A percentile compares a stretch with the other conserved stretches of the same genome.
Conservation (phyloP, 2,888 invertebrate species). For the Andrena bucephala region DNA sequence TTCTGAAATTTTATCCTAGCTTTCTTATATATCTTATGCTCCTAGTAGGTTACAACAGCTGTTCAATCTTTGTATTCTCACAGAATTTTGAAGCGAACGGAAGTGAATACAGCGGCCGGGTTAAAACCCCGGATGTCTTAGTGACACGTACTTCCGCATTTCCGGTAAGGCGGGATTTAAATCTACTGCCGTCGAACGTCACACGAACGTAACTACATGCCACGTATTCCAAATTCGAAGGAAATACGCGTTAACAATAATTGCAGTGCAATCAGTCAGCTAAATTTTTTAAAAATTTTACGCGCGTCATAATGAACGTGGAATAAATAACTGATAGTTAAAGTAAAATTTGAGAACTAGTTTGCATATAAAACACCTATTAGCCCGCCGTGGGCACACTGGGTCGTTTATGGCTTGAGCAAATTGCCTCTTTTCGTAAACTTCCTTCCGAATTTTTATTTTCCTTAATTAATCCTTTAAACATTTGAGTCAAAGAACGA, state of each 20-base stretch:
- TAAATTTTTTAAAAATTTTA: no score
- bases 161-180: conserved; percentile 37
- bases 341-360: no score
- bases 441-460: no score
- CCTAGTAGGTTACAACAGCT: conserved; percentile 65
- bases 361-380: no score
- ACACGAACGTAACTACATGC: conserved; percentile 4
- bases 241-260: not conserved
- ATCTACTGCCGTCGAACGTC: not conserved
- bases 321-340: no score
- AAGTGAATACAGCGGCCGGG: conserved; percentile 11
- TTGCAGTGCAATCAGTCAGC: not conserved
- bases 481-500: no score
- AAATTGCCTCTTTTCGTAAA: no score
- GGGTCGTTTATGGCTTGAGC: no score
- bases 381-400: no score
- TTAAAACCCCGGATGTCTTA: conserved; percentile 58
- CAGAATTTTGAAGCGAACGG: not conserved
- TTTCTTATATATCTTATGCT: not conserved
- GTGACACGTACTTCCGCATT: conserved; percentile 36
- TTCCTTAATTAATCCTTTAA: no score
- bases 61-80: conserved; percentile 17
- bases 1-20: conserved; percentile 4
- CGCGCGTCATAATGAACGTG: no score
- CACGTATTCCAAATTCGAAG: conserved; percentile 9